A percentile compares a stretch with the other conserved stretches of the same genome.
These are phyloP conservation scores for Leucophenga maculata DNA, from an alignment of 2,888 invertebrate genomes.

Conservation along the genomic window DNA sequence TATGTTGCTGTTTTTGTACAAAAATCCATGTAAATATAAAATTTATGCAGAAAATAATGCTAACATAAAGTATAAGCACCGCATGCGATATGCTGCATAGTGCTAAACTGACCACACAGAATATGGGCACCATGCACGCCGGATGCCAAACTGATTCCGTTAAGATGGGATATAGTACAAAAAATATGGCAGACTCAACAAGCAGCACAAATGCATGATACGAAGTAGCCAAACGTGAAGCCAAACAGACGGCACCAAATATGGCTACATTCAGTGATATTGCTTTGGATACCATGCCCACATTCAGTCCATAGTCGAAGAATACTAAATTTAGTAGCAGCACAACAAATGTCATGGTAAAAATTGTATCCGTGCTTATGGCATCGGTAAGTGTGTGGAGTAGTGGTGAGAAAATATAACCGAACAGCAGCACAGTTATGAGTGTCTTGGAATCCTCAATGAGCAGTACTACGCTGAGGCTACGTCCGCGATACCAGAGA, in stretches of 20 bases:
- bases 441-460: constrained; percentile 83
- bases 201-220: constrained; percentile 91
- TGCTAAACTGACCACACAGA: constrained; percentile 73
- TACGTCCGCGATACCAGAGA: constrained; percentile 73
- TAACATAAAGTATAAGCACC: constrained; percentile 77
- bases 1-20: constrained; percentile 83
- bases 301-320: constrained; percentile 90
- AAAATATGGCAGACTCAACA: constrained; percentile 89
- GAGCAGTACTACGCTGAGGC: constrained; percentile 52
- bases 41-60: constrained; percentile 78
- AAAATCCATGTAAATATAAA: constrained; percentile 84
- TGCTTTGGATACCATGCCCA: constrained; percentile 91
- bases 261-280: constrained; percentile 95
- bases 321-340: constrained; percentile 90
- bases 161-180: constrained; percentile 90
- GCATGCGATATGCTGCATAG: constrained; percentile 76
- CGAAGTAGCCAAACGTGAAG: constrained; percentile 89
- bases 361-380: constrained; percentile 97
- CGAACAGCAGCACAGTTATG: constrained; percentile 86
- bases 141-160: constrained; percentile 78
- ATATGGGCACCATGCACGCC: constrained; percentile 74
- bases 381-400: constrained; percentile 95
- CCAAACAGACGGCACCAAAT: constrained; percentile 94
- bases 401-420: constrained; percentile 91
- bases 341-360: constrained; percentile 91